These are phyloP conservation scores for Sterna hirundo DNA, from an alignment of 2,113 vertebrate genomes.

Conservation along the genomic window DNA sequence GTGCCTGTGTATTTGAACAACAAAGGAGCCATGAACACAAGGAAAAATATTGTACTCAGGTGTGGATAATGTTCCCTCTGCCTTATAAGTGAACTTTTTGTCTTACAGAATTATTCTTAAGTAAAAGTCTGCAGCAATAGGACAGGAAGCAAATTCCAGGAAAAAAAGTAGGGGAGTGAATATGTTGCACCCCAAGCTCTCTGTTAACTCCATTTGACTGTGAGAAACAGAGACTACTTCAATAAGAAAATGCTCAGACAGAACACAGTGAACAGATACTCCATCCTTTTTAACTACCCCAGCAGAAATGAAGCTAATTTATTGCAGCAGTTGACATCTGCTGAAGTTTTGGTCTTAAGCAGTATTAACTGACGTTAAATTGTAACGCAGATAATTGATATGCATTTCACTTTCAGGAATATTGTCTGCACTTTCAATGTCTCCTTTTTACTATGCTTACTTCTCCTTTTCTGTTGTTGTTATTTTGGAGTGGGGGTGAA, in stretches of 20 bases:
- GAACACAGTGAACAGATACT: accelerated
- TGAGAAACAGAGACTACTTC: neutral
- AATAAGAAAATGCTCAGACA: neutral
- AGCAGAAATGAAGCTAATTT: neutral
- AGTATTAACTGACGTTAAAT: neutral
- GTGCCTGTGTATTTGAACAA: neutral
- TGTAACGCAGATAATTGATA: neutral
- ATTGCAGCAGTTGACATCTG: neutral
- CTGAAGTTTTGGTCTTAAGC: neutral
- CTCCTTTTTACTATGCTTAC: neutral
- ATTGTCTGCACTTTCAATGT: neutral
- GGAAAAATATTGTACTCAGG: neutral
- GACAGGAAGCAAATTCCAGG: neutral
- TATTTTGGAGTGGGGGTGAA: neutral
- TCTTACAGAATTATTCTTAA: neutral
- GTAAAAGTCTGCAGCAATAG: neutral
- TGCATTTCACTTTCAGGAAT: neutral
- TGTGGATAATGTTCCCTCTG: neutral
- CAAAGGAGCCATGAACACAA: neutral
- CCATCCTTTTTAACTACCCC: neutral
- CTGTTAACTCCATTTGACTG: neutral
- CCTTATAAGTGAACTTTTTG: neutral
- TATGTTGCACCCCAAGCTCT: accelerated
- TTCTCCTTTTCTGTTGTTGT: neutral
- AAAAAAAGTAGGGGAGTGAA: neutral